phyloP scores from a whole-genome alignment of 1,140 invertebrate species.

The Drosophila burlai region DNA sequence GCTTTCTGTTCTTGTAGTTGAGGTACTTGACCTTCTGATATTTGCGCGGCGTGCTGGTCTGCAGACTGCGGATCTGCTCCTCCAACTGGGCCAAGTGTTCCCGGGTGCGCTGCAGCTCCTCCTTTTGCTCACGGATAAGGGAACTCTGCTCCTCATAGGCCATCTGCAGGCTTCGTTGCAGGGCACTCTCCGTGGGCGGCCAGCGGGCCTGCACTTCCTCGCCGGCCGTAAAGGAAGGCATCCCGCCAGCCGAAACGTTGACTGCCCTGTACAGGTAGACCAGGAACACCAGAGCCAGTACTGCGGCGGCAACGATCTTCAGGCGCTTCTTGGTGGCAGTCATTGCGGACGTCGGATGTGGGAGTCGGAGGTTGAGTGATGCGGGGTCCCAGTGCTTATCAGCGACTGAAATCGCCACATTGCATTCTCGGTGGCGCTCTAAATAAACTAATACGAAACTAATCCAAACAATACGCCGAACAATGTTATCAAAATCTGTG shows the following conservation, averaged over 20 bases:
- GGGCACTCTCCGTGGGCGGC: conserved; percentile 60
- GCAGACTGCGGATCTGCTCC: conserved; percentile 89
- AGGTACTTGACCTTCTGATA: conserved; percentile 96
- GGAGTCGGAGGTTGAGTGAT: conserved; percentile 20
- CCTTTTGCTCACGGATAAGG: conserved; percentile 76
- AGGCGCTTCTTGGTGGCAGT: conserved; percentile 70
- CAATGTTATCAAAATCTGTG: conserved; percentile 42
- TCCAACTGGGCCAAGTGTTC: conserved; percentile 89
- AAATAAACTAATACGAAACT: conserved; percentile 31
- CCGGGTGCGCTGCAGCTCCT: conserved; percentile 88
- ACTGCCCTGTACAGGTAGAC: conserved; percentile 61
- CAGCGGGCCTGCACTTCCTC: conserved; percentile 59
- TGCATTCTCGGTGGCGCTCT: conserved; percentile 25
- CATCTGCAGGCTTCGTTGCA: conserved; percentile 54
- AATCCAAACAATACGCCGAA: conserved; percentile 32
- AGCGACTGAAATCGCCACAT: conserved; percentile 52
- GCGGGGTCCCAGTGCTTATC: conserved; percentile 50
- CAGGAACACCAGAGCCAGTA: conserved; percentile 32
- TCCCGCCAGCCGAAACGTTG: conserved; percentile 5
- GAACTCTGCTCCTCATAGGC: conserved; percentile 65
- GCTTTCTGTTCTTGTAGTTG: conserved; percentile 95
- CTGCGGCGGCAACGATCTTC: conserved; percentile 51
- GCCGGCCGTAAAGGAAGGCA: background rate
- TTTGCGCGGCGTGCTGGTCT: conserved; percentile 91
- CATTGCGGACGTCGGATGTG: conserved; percentile 43